Conservation (phyloP, 2,113 vertebrate species). For the Plestiodon gilberti region DNA sequence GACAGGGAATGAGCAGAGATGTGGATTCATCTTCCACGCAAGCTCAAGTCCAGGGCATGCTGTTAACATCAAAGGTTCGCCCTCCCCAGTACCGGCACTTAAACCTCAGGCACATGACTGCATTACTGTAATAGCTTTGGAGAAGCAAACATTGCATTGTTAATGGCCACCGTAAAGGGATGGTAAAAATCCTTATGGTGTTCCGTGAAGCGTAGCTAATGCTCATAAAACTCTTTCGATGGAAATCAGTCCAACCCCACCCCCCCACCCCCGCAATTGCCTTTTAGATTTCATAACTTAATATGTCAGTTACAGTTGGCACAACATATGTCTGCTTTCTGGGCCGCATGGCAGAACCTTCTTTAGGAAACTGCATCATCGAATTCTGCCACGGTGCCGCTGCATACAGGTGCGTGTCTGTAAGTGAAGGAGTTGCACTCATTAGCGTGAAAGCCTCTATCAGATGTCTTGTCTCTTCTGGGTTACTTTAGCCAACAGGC, state of each 20-base stretch:
- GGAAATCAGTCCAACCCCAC: not conserved
- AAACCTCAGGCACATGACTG: not conserved
- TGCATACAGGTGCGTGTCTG: not conserved
- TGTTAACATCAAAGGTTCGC: conserved; percentile 4
- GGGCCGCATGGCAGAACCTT: not conserved
- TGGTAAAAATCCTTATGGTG: not conserved
- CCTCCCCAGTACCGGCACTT: not conserved
- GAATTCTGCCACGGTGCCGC: not conserved
- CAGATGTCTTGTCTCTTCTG: not conserved
- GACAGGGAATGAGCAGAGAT: not conserved
- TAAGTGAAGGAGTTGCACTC: not conserved
- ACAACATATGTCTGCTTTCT: not conserved
- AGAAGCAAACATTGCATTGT: not conserved
- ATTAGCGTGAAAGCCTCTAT: not conserved
- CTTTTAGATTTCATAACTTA: not conserved
- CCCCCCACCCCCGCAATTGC: not conserved
- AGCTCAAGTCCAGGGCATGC: not conserved
- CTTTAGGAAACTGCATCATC: not conserved
- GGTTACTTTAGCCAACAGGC: not conserved
- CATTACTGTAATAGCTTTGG: not conserved
- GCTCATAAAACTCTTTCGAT: conserved; percentile 1
- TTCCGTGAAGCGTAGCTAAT: not conserved
- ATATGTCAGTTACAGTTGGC: not conserved
- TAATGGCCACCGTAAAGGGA: not conserved
- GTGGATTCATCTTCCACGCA: not conserved